Base-by-base conservation (phyloP, 2,113 vertebrate species). In the Ploceus nigricollis region DNA sequence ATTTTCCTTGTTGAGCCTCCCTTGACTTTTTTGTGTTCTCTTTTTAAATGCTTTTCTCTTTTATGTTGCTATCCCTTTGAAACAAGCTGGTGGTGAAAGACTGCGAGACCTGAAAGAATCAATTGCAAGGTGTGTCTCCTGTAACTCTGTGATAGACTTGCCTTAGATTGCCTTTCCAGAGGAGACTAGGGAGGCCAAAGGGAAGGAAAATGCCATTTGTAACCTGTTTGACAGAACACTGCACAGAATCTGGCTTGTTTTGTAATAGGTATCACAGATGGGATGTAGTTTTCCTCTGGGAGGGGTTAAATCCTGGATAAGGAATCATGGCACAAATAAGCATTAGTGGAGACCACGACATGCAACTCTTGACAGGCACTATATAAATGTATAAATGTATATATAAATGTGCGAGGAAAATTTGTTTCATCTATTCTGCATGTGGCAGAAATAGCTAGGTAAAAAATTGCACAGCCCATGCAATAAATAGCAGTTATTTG, bases 401-500 rank as follows among this genome's bases (percentile, higher is more conserved):
- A 63, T 80, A 93, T 65, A 95, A 90, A 90, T 51, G 76, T 27
- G n/a, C 1, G 12, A 39, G 82, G 82, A 65, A 90, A 90, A 95
- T 80, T 82, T 87, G 93, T 87, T 92, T 82, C 81, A 85, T 82
- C 87, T 89, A 91, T 70, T 89, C 82, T 69, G 75, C 82, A 69
- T 23, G 84, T 82, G 76, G 70, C 78, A 84, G 91, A 94, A 96
- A 93, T 39, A 96, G 73, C 81, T 50, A 79, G 58, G 81, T 91
- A 82, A 97, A 93, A 96, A 87, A 92, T 18, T 65, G 78, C 75
- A 63, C 37, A 77, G 84, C 37, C 42, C 25, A 61, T 80, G 84
- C 87, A 91, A 96, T 96, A 95, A 96, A 96, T 76, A 93, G 93
- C 79, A 85, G 89, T 93, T 93, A 97, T 94, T 94, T 96, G 93